These are phyloP conservation scores for Prosapia bicincta DNA, from an alignment of 2,888 invertebrate species.

Conservation along the genomic window DNA sequence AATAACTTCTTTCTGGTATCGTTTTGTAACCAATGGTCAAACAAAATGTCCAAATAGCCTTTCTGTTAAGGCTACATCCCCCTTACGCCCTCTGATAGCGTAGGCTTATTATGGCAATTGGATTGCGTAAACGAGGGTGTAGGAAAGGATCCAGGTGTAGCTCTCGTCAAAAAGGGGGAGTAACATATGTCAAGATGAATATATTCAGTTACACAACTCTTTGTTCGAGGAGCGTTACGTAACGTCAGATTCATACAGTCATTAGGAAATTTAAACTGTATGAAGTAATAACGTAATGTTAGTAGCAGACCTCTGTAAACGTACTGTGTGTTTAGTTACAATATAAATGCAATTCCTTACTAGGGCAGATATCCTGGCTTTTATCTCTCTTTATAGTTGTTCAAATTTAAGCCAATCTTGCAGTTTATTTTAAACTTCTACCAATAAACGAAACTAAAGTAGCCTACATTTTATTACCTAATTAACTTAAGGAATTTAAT, in stretches of 20 bases:
- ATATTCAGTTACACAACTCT: neutral
- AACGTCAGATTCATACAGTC: neutral
- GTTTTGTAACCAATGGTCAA: neutral
- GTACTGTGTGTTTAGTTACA: no score
- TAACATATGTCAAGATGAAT: neutral
- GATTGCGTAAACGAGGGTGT: constrained; percentile 19
- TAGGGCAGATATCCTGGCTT: no score
- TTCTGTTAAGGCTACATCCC: neutral
- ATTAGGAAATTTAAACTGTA: neutral
- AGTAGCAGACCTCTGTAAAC: no score
- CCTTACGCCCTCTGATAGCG: neutral
- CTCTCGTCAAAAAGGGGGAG: neutral
- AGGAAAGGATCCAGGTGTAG: constrained; percentile 9
- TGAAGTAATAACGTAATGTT: neutral
- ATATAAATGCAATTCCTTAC: no score
- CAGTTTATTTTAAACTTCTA: no score
- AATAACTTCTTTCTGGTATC: neutral
- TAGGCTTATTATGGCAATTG: constrained; percentile 21
- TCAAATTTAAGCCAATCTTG: no score
- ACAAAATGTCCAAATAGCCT: neutral
- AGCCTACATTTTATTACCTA: no score
- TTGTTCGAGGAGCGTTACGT: neutral
- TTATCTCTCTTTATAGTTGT: no score
- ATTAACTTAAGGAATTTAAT: no score
- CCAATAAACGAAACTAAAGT: no score